Evolutionary conservation across 1,140 invertebrate species (phyloP).

Genomic region (Zaprionus ghesquierei): DNA sequence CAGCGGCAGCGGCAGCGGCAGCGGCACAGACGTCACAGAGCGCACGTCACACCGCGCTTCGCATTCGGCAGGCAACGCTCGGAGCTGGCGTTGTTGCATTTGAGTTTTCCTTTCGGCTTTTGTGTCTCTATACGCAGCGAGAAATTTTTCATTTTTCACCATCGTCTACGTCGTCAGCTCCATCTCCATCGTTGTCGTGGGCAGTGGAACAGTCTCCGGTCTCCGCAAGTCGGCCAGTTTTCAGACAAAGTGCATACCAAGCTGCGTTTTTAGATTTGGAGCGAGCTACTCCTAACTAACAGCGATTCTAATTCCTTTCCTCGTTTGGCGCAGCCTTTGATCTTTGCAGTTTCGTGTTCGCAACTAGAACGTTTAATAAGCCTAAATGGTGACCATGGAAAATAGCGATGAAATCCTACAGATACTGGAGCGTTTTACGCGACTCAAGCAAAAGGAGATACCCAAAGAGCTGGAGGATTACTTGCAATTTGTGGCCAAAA

Average conservation of each 20-base stretch:
- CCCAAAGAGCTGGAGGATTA: constrained; percentile 96
- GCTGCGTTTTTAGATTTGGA: background rate
- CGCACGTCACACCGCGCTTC: background rate
- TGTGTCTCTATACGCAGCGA: constrained; percentile 62
- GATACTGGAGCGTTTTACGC: constrained; percentile 92
- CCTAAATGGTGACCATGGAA: constrained; percentile 86
- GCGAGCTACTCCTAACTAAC: no score
- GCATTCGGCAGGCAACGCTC: background rate
- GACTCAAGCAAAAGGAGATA: constrained; percentile 89
- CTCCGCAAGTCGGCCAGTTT: constrained; percentile 11
- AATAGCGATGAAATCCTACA: constrained; percentile 93
- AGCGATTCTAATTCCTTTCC: background rate
- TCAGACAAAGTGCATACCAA: background rate
- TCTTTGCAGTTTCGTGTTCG: constrained; percentile 12
- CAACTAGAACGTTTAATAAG: background rate
- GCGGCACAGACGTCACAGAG: background rate
- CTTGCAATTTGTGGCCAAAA: constrained; percentile 94
- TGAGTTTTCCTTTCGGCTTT: constrained; percentile 42
- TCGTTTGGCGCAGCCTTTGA: background rate
- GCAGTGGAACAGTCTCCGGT: background rate
- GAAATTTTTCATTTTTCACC: constrained; percentile 59
- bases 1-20: no score
- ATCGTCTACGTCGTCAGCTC: no score
- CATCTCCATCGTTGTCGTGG: background rate
- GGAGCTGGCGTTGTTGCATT: constrained; percentile 11